These are phyloP conservation scores for Littorina saxatilis DNA, from an alignment of 1,140 invertebrate species.

Conservation along the genomic window DNA sequence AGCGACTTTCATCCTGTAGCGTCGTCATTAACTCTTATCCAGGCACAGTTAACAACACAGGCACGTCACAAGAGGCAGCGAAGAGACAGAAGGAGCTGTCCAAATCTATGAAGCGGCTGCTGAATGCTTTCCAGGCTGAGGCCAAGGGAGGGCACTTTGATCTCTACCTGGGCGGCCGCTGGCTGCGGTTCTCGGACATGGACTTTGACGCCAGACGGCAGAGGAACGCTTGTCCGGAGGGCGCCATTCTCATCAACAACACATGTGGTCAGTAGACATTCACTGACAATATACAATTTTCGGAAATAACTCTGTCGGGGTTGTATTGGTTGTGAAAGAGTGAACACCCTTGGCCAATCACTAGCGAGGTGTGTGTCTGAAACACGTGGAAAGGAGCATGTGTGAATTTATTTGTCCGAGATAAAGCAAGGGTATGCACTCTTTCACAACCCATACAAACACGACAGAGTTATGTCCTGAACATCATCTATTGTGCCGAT, in stretches of 20 bases:
- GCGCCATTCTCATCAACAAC: constrained; percentile 70
- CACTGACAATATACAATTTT: no score
- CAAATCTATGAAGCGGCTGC: constrained; percentile 61
- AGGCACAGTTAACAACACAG: constrained; percentile 50
- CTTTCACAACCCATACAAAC: no score
- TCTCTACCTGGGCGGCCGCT: constrained; percentile 64
- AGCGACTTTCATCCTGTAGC: no score
- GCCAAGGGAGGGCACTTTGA: constrained; percentile 72
- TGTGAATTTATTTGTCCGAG: no score
- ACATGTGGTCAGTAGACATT: constrained; percentile 72
- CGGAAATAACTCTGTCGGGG: no score
- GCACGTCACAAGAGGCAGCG: constrained; percentile 44
- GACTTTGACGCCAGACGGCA: constrained; percentile 63
- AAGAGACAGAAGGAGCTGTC: constrained; percentile 55
- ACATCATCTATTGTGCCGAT: no score
- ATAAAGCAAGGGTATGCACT: no score
- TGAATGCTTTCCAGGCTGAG: constrained; percentile 65
- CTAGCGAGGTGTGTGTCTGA: no score
- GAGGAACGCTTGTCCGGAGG: constrained; percentile 73
- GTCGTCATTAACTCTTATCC: constrained; percentile 28
- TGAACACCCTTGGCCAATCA: no score
- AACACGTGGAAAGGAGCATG: no score
- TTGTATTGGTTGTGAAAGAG: no score
- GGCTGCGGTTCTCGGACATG: constrained; percentile 65
- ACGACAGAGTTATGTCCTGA: no score